Conservation (phyloP, 2,797 vertebrate genomes). For the Remorina albescens region DNA sequence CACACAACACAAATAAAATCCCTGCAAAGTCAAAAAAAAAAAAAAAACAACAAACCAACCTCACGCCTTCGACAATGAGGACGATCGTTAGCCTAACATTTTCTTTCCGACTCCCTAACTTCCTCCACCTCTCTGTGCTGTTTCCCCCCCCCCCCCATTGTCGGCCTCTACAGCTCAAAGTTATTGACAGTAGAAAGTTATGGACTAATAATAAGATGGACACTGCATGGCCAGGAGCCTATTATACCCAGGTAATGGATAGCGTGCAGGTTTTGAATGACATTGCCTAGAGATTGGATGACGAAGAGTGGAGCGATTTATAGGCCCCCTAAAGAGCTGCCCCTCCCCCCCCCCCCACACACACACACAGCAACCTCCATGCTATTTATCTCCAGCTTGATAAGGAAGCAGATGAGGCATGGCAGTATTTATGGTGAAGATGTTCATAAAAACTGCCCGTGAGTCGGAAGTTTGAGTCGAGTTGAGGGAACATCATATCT, state of each 20-base stretch:
- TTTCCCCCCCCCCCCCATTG: constrained; percentile 26
- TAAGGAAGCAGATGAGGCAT: constrained; percentile 82
- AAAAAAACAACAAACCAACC: constrained; percentile 34
- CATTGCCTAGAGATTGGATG: constrained; percentile 87
- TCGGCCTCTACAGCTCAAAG: constrained; percentile 75
- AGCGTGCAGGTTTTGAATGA: constrained; percentile 85
- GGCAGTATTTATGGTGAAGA: constrained; percentile 81
- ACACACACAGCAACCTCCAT: constrained; percentile 12
- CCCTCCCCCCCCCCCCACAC: constrained; percentile 18
- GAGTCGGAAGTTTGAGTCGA: constrained; percentile 60
- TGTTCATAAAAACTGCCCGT: constrained; percentile 81
- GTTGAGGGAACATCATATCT: constrained; percentile 15
- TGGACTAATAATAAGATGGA: constrained; percentile 87
- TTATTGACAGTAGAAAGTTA: constrained; percentile 89
- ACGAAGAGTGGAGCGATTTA: constrained; percentile 85
- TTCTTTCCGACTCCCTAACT: constrained; percentile 66
- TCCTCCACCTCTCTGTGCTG: constrained; percentile 71
- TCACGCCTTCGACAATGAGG: constrained; percentile 31
- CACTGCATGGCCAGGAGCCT: constrained; percentile 84
- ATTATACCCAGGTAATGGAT: constrained; percentile 87
- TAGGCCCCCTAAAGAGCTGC: constrained; percentile 76
- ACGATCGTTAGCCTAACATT: constrained; percentile 58
- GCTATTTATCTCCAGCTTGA: constrained; percentile 84
- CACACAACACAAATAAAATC: constrained; percentile 16
- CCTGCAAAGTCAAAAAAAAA: constrained; percentile 48